These are phyloP conservation scores for Planiliza haematocheilus DNA, from an alignment of 2,113 vertebrate genomes.

Conservation along the genomic window DNA sequence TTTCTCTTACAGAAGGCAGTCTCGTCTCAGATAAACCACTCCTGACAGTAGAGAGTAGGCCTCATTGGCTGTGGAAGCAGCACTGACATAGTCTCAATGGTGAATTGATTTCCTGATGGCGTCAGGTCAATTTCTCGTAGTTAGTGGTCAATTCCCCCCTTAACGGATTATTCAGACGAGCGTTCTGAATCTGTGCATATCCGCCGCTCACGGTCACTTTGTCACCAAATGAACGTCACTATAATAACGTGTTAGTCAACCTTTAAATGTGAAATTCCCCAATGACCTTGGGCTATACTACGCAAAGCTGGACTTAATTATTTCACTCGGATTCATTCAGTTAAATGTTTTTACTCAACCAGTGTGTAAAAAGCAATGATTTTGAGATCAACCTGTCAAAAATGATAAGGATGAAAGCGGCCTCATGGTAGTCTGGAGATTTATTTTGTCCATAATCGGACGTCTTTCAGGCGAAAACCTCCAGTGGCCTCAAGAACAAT, in stretches of 20 bases:
- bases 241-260: background rate
- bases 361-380: too few species aligned
- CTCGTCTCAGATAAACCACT: background rate
- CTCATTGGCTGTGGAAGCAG: slow-evolving; percentile 2
- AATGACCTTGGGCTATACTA: too few species aligned
- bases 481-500: too few species aligned
- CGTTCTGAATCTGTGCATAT: background rate
- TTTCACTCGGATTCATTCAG: too few species aligned
- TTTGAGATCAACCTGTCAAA: too few species aligned
- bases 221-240: background rate
- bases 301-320: too few species aligned
- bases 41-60: background rate
- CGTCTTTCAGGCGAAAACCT: too few species aligned
- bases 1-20: background rate
- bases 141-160: slow-evolving; percentile 9
- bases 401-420: too few species aligned
- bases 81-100: background rate
- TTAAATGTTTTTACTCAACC: too few species aligned
- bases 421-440: too few species aligned
- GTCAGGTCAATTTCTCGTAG: slow-evolving; percentile 23
- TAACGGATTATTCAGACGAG: slow-evolving; percentile 24
- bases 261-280: too few species aligned
- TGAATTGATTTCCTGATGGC: slow-evolving; percentile 42
- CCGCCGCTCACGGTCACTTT: background rate
- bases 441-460: too few species aligned